Base-by-base conservation (phyloP, 2,113 vertebrate genomes). In the Microtus oregoni region DNA sequence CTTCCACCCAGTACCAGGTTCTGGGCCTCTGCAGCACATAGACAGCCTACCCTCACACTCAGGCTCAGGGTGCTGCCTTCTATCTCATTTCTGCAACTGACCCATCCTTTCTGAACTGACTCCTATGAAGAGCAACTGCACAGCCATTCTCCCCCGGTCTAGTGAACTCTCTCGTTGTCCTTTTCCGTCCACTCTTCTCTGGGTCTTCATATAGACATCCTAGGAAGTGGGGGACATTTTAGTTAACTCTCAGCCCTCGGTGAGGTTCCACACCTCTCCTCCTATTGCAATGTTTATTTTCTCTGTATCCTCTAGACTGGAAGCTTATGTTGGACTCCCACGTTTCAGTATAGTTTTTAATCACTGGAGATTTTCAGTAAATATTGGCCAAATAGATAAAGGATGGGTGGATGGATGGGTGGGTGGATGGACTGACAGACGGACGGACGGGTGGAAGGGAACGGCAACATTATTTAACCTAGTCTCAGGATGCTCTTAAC, bases 41-140 rank as follows among this genome's bases (percentile, higher is more conserved):
- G 58, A 52, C 26, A 11, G 41, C 13, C 67, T 86, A 20, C 0
- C 68, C 78, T 44, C 28, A 41, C 32, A 19, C n/a, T 68, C 75
- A 10, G 41, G 15, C 9, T 19, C 1, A 0, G 15, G 8, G 0
- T 10, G 7, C 11, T 77, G 65, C 88, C 12, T 44, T 81, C 67
- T 47, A 41, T 24, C 61, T 86, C 7, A 0, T 38, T 88, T 92
- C 52, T 75, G 28, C 3, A 13, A 67, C 58, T 13, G 61, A 5
- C 38, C 28, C 68, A 89, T 26, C 7, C 55, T 38, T 86, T 90
- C 94, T 83, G 58, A 88, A 65, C 1, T 67, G 72, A 52, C 52
- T 76, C 79, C 4, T 73, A 38, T 70, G 30, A 28, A 55, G n/a
- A 68, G 30, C 38, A 15, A 0, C 68, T 1, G 13, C 68, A 75